Base-by-base conservation (phyloP, 2,888 invertebrate genomes). In the Ernsta delagoae region DNA sequence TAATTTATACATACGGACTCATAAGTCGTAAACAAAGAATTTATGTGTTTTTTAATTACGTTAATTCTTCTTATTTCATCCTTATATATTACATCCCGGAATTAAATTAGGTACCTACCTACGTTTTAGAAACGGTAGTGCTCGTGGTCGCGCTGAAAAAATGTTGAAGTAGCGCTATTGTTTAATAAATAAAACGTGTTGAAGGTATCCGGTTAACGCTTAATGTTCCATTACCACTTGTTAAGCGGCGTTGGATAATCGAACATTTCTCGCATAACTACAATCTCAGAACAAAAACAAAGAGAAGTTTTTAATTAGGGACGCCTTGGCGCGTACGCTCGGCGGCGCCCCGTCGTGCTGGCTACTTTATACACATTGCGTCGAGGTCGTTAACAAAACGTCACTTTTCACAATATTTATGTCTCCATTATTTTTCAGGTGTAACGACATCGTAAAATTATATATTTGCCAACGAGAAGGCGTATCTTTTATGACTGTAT, bases 351-450 rank as follows among this genome's bases (percentile, higher is more conserved):
- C 84, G 89, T 81, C 60, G 90, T 73, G 90, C 9, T 74, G 65
- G 88, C 89, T 90, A 89, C 90, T 89, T 87, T 86, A 89, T 82
- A 85, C 87, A 85, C 88, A 81, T 85, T 84, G 88, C 86, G 77
- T 78, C 75, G 79, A 80, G 81, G 80, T 89, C 90, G 87, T 91
- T 91, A 89, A 90, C 86, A 80, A 88, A 89, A 92, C 87, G 89
- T 89, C 90, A 88, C 83, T 88, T 88, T 90, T 90, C 87, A 87
- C 85, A 81, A 88, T 90, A 89, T 90, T 89, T 89, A 91, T 90
- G 89, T 89, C 88, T 89, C 86, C 87, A 89, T 89, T 89, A 89
- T 88, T 86, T 89, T 89, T 88, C 88, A 88, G 84, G 79, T 82
- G 82, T 81, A 84, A 89, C 83, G 82, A 88, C 86, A 83, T 86